Evolutionary conservation across 2,797 vertebrate genomes (phyloP).

Genomic region (Sparidentex hasta): DNA sequence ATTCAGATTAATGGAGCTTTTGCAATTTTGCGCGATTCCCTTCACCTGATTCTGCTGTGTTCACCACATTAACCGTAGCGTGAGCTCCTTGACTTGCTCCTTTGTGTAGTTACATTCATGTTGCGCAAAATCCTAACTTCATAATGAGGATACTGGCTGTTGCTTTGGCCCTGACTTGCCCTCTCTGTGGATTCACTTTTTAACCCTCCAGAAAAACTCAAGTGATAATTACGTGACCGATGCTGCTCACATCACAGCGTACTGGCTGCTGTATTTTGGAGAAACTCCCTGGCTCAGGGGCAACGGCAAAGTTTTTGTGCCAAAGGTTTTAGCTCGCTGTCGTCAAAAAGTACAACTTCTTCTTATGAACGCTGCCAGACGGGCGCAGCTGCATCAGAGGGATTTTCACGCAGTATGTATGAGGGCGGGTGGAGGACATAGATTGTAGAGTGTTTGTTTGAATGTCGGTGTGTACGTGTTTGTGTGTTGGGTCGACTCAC

Average conservation of each 20-base stretch:
- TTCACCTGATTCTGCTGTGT: background rate
- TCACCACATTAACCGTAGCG: background rate
- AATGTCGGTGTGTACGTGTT: background rate
- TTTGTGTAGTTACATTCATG: background rate
- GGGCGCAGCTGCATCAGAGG: background rate
- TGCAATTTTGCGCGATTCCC: too few relatives aligned
- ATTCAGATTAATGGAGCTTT: too few relatives aligned
- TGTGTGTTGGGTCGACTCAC: constrained; percentile 74
- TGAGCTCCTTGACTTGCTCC: background rate
- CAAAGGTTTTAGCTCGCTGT: background rate
- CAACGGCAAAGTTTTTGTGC: background rate
- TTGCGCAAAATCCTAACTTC: background rate
- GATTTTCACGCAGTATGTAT: background rate
- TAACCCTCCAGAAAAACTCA: background rate
- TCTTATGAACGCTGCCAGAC: background rate
- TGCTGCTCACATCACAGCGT: background rate
- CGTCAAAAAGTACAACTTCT: background rate
- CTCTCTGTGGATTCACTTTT: background rate
- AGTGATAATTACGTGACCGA: background rate
- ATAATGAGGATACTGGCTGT: too few relatives aligned
- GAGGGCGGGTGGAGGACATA: background rate
- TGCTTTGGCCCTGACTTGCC: background rate
- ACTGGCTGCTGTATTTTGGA: background rate
- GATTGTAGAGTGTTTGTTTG: background rate
- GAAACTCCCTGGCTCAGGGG: too few relatives aligned